These are phyloP conservation scores for Phoenoteleia sp. DNA, from an alignment of 2,888 invertebrate species.

Conservation along the genomic window DNA sequence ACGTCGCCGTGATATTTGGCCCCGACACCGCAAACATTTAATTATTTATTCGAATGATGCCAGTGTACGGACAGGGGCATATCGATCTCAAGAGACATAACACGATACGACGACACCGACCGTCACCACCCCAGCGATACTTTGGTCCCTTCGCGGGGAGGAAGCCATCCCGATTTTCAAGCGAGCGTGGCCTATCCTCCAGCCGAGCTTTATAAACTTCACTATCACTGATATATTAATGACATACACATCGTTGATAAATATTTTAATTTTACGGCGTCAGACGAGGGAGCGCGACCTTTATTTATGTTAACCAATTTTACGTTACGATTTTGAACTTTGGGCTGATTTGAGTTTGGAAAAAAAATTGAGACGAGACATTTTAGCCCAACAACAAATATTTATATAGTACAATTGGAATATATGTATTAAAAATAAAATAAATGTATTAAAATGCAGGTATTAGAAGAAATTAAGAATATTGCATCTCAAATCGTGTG, in stretches of 20 bases:
- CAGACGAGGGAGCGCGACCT: not conserved
- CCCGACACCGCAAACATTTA: constrained; percentile 44
- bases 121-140: constrained; percentile 71
- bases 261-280: constrained; percentile 27
- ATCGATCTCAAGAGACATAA: constrained; percentile 68
- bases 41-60: constrained; percentile 67
- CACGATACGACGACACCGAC: constrained; percentile 71
- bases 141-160: constrained; percentile 71
- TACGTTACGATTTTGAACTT: too few species aligned
- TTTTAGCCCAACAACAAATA: too few species aligned
- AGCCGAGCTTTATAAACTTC: constrained; percentile 63
- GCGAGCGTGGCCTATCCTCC: constrained; percentile 60
- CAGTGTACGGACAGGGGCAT: constrained; percentile 46
- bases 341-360: too few species aligned
- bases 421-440: too few species aligned
- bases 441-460: too few species aligned
- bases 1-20: constrained; percentile 32
- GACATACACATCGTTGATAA: constrained; percentile 34
- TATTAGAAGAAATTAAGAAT: too few species aligned
- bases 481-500: too few species aligned
- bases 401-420: too few species aligned
- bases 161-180: constrained; percentile 77
- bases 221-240: constrained; percentile 60
- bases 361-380: too few species aligned
- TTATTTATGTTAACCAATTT: not conserved